Evolutionary conservation across 2,797 vertebrate genomes (phyloP).

Genomic region (Microctenopoma stevenorrisi): DNA sequence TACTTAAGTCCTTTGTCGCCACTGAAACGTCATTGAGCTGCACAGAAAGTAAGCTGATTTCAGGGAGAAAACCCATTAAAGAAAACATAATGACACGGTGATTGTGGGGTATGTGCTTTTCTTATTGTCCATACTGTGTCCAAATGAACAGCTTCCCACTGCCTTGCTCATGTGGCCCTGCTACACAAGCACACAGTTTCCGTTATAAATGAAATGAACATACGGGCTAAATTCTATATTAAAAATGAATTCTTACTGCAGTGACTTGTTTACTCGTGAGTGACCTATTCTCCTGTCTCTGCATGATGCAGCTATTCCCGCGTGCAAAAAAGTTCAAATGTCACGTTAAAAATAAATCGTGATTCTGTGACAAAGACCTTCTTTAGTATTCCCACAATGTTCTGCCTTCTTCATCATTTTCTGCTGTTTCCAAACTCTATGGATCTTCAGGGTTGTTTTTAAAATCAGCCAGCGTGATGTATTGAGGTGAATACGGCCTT

Average conservation of each 20-base stretch:
- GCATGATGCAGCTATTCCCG: constrained; percentile 48
- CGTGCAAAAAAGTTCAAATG: constrained; percentile 58
- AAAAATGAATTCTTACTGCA: constrained; percentile 40
- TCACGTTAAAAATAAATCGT: constrained; percentile 50
- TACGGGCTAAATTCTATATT: constrained; percentile 21
- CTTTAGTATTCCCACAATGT: constrained; percentile 35
- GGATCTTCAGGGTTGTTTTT: constrained; percentile 1
- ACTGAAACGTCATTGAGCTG: constrained; percentile 51
- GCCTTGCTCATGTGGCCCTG: neutral
- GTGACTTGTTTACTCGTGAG: constrained; percentile 44
- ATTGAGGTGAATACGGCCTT: neutral
- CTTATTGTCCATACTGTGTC: constrained; percentile 43
- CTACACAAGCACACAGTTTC: constrained; percentile 4
- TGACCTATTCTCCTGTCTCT: constrained; percentile 64
- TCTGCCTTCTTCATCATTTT: constrained; percentile 30
- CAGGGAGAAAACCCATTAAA: constrained; percentile 19
- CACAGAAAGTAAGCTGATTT: constrained; percentile 72
- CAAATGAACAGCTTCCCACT: neutral
- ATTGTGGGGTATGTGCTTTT: constrained; percentile 57
- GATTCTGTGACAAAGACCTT: constrained; percentile 46
- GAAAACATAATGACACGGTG: constrained; percentile 58
- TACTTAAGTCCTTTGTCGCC: constrained; percentile 59
- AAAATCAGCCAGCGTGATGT: neutral
- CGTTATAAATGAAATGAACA: constrained; percentile 4
- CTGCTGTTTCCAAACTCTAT: neutral